These are phyloP conservation scores for Deilephila elpenor DNA, from an alignment of 2,888 invertebrate species.

Conservation along the genomic window DNA sequence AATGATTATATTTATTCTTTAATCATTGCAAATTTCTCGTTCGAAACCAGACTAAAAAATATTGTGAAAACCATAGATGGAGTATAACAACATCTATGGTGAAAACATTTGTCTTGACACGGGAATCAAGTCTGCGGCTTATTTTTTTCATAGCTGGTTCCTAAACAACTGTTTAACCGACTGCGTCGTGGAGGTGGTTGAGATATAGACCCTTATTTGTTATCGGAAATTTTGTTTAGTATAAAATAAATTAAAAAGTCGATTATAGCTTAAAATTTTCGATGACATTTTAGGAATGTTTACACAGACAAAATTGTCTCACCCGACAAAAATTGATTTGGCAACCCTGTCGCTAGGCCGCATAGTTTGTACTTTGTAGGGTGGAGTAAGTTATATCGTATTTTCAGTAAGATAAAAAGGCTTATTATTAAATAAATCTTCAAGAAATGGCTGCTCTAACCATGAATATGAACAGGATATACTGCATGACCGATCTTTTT, in stretches of 20 bases:
- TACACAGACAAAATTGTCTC: background rate
- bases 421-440: background rate
- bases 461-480: background rate
- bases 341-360: constrained; percentile 14
- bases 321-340: background rate
- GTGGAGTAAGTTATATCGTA: constrained; percentile 16
- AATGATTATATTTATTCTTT: no score
- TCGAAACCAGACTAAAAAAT: no score
- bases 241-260: background rate
- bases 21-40: no score
- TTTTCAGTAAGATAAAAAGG: background rate
- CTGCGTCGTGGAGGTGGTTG: no score
- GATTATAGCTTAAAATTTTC: background rate
- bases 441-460: constrained; percentile 28
- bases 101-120: no score
- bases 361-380: constrained; percentile 17
- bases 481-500: background rate
- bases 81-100: no score
- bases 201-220: no score
- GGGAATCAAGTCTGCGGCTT: no score
- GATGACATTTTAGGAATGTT: background rate
- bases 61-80: no score
- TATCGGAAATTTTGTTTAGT: no score
- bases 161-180: no score
- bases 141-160: no score